Percentiles rank a stretch among this genome's conserved stretches.
These are phyloP conservation scores for Neocrepidodera transversa DNA, from an alignment of 2,888 invertebrate species.

Conservation along the genomic window DNA sequence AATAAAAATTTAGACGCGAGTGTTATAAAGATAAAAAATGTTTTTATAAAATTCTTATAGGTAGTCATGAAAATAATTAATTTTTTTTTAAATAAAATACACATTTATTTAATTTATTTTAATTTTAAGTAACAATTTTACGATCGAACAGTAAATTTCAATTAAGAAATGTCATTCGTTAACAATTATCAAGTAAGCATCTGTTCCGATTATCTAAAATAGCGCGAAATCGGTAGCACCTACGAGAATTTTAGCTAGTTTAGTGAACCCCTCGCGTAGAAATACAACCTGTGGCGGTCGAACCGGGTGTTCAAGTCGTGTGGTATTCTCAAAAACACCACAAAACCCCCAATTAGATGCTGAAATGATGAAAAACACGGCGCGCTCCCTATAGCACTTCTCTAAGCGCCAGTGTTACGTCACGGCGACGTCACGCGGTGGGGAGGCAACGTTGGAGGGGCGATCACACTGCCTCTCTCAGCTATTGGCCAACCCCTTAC, in stretches of 20 bases:
- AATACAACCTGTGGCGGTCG: constrained; percentile 35
- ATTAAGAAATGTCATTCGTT: constrained; percentile 29
- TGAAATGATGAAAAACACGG: constrained; percentile 36
- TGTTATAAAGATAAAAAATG: too few relatives aligned
- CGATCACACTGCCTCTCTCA: constrained; percentile 49
- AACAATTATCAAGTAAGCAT: constrained; percentile 24
- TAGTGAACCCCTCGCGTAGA: constrained; percentile 29
- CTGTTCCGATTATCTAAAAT: constrained; percentile 30
- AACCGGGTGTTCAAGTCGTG: constrained; percentile 30
- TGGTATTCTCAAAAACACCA: constrained; percentile 32
- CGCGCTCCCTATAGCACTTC: constrained; percentile 38
- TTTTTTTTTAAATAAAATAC: constrained; percentile 15
- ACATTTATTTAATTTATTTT: constrained; percentile 8
- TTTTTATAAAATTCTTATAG: too few relatives aligned
- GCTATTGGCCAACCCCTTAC: constrained; percentile 64
- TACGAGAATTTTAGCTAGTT: constrained; percentile 18
- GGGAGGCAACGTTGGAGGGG: constrained; percentile 51
- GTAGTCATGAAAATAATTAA: too few relatives aligned
- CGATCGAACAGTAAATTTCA: constrained; percentile 18
- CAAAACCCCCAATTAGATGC: constrained; percentile 36
- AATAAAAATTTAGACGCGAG: too few relatives aligned
- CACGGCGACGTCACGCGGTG: constrained; percentile 57
- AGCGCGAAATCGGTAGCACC: constrained; percentile 23
- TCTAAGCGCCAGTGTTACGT: constrained; percentile 53
- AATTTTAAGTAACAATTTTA: constrained; percentile 10